A percentile compares a stretch with the other conserved stretches of the same genome.
phyloP scores from a whole-genome alignment of 2,113 vertebrate species.

The Onychostoma macrolepis region DNA sequence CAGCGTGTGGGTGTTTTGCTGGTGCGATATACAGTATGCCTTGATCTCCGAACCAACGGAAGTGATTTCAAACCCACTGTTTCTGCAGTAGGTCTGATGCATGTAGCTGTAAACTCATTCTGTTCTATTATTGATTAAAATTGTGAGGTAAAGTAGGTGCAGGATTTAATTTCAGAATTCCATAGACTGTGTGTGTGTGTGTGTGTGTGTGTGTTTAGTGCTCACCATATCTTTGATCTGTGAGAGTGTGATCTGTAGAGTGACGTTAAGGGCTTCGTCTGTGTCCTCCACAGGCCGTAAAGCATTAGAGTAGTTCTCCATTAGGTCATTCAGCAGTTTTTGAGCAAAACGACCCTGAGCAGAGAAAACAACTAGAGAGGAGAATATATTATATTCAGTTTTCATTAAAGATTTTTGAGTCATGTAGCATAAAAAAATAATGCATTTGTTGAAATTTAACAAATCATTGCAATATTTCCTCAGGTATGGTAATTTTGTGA shows the following conservation, averaged over 20 bases:
- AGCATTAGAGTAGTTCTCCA: slow-evolving; percentile 91
- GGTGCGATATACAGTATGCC: background rate
- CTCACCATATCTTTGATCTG: slow-evolving; percentile 99
- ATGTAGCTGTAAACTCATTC: background rate
- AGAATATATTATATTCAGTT: background rate
- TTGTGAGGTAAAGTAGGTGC: background rate
- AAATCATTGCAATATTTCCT: background rate
- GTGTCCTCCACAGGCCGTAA: slow-evolving; percentile 95
- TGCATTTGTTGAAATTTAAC: background rate
- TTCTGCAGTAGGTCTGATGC: slow-evolving; percentile 11
- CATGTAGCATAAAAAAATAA: background rate
- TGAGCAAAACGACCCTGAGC: slow-evolving; percentile 94
- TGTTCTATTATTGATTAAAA: background rate
- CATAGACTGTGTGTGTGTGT: background rate
- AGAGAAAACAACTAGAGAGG: slow-evolving; percentile 77
- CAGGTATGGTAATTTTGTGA: background rate
- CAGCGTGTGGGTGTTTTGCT: background rate
- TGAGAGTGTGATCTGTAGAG: slow-evolving; percentile 93
- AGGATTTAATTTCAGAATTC: background rate
- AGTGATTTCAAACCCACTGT: background rate
- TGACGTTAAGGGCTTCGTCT: slow-evolving; percentile 91
- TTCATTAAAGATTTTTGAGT: background rate
- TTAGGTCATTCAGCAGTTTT: slow-evolving; percentile 88
- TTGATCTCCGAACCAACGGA: slow-evolving; percentile 39
- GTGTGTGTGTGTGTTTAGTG: background rate